A percentile compares a stretch with the other conserved stretches of the same genome.
Conservation (phyloP, 2,888 invertebrate genomes). For the Cryptocephalus primarius region DNA sequence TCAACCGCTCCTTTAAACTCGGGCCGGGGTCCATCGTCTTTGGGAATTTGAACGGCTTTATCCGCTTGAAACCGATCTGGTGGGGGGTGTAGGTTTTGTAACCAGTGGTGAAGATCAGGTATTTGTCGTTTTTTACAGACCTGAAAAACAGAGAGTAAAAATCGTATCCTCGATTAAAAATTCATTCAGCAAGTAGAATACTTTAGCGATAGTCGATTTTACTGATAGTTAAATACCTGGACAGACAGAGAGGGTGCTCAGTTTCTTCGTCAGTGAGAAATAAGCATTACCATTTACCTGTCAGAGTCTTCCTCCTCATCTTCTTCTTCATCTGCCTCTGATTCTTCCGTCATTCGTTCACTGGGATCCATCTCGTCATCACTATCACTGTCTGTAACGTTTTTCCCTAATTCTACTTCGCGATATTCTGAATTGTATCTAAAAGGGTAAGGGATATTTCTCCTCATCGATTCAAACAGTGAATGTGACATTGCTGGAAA, state of each 20-base stretch:
- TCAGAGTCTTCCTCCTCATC: conserved; percentile 16
- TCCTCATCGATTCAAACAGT: conserved; percentile 16
- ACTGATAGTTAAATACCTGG: too few relatives aligned
- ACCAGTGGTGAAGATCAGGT: conserved; percentile 74
- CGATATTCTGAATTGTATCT: conserved; percentile 53
- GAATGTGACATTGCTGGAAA: conserved; percentile 6
- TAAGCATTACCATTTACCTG: conserved; percentile 6
- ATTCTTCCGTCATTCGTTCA: conserved; percentile 19
- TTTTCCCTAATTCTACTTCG: conserved; percentile 38
- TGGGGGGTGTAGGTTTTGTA: conserved; percentile 76
- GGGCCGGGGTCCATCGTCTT: conserved; percentile 57
- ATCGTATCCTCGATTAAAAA: too few relatives aligned
- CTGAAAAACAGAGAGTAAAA: conserved; percentile 5
- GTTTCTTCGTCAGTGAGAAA: not conserved
- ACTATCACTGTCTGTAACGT: conserved; percentile 11
- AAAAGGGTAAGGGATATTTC: conserved; percentile 46
- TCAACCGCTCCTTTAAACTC: conserved; percentile 53
- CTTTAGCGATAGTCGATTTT: too few relatives aligned
- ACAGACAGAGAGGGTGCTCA: not conserved
- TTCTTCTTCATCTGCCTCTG: conserved; percentile 20
- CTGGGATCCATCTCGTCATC: conserved; percentile 23
- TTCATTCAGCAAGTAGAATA: too few relatives aligned
- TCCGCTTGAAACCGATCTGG: conserved; percentile 66
- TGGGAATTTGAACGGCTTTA: conserved; percentile 58
- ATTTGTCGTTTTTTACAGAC: conserved; percentile 41